A percentile compares a stretch with the other conserved stretches of the same genome.
These are phyloP conservation scores for Dendrocopos noguchii DNA, from an alignment of 2,113 vertebrate species.

Conservation along the genomic window DNA sequence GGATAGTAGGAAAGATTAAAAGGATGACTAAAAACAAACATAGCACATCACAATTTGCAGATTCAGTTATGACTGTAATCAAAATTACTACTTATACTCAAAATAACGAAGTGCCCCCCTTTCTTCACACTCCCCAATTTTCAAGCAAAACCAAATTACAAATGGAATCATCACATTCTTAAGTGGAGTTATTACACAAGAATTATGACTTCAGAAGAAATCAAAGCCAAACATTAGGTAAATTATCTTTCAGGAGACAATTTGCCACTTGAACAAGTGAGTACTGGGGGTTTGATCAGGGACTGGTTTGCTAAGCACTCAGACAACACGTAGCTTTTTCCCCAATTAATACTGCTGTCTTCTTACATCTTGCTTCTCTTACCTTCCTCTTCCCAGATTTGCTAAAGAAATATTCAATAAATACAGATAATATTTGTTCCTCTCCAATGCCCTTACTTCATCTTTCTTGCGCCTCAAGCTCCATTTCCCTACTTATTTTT, in stretches of 20 bases:
- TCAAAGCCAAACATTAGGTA: background rate
- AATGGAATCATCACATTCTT: background rate
- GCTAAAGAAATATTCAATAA: background rate
- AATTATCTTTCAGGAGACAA: background rate
- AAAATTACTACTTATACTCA: background rate
- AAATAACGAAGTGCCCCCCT: background rate
- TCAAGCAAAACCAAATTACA: background rate
- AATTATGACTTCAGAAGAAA: background rate
- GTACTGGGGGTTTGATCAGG: background rate
- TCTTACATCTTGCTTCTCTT: background rate
- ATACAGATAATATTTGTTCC: background rate
- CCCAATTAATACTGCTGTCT: background rate
- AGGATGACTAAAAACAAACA: background rate
- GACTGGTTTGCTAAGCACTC: background rate
- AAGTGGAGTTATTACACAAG: background rate
- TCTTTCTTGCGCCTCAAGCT: background rate
- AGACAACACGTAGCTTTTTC: background rate
- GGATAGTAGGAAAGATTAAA: background rate
- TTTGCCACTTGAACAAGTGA: background rate
- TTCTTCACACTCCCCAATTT: background rate
- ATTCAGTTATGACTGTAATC: background rate
- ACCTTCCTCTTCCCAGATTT: background rate
- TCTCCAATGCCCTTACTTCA: accelerated
- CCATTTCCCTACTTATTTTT: background rate
- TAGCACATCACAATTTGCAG: background rate